Percentiles rank a stretch among this genome's conserved stretches.
phyloP scores from a whole-genome alignment of 2,797 vertebrate genomes.

The Scomberomorus guttatus region DNA sequence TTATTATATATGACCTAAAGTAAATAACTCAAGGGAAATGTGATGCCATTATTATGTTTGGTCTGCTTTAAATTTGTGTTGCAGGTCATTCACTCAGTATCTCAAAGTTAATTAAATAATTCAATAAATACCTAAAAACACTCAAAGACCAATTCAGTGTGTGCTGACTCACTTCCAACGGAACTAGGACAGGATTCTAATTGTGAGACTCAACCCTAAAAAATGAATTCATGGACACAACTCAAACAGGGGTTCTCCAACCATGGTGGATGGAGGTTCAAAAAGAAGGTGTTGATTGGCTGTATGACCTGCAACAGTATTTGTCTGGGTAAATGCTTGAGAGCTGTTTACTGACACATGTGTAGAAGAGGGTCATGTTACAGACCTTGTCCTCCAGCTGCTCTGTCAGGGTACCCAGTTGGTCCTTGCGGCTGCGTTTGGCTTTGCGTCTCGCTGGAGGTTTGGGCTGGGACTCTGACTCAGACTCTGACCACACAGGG shows the following conservation, averaged over 20 bases:
- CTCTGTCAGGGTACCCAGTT: conserved; percentile 60
- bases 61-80: too few relatives aligned
- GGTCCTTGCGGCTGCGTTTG: conserved; percentile 84
- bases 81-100: not conserved
- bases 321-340: too few relatives aligned
- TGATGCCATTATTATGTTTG: not conserved
- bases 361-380: not conserved
- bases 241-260: not conserved
- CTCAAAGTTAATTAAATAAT: not conserved
- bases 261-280: not conserved
- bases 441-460: conserved; percentile 78
- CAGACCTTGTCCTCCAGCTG: conserved; percentile 82
- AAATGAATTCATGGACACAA: not conserved
- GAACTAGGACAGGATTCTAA: too few relatives aligned
- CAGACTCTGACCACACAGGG: conserved; percentile 59
- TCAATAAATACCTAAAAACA: too few relatives aligned
- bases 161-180: too few relatives aligned
- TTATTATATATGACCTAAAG: not conserved
- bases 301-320: not conserved
- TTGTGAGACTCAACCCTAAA: too few relatives aligned
- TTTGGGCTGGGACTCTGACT: conserved; percentile 81
- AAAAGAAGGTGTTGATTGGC: not conserved
- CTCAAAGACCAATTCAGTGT: too few relatives aligned
- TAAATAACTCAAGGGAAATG: not conserved
- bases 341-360: too few relatives aligned